phyloP scores from a whole-genome alignment of 2,113 vertebrate species.

The Laticauda laticaudata region DNA sequence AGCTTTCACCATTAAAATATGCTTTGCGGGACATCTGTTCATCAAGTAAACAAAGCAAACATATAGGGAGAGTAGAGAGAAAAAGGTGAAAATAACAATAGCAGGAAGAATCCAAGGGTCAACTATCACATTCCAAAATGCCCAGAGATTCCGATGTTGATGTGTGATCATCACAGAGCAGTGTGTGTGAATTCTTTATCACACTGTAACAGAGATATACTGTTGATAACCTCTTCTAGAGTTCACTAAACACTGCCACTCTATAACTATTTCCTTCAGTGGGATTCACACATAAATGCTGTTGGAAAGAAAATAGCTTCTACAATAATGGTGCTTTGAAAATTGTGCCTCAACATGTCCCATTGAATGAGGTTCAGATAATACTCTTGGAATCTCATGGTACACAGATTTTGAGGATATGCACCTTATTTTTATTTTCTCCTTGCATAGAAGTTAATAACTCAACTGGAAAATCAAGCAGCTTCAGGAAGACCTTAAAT shows the following conservation, averaged over 20 bases:
- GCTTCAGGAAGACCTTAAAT: background rate
- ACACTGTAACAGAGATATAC: background rate
- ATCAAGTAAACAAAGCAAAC: constrained; percentile 32
- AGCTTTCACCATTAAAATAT: constrained; percentile 91
- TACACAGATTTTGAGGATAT: background rate
- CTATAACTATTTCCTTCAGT: background rate
- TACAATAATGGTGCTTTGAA: background rate
- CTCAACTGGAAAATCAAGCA: background rate
- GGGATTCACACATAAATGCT: background rate
- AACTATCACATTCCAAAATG: background rate
- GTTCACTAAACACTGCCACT: background rate
- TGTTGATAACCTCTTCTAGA: background rate
- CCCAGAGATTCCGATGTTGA: background rate
- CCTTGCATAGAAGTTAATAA: background rate
- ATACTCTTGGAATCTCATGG: background rate
- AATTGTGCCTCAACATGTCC: background rate
- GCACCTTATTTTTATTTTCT: background rate
- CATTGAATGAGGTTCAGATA: background rate
- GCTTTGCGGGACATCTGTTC: constrained; percentile 89
- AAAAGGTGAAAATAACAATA: constrained; percentile 8
- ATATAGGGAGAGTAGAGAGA: background rate
- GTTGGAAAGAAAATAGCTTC: background rate
- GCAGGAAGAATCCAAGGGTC: background rate
- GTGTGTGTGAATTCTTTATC: background rate
- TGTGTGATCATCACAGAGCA: background rate